phyloP scores from a whole-genome alignment of 2,113 vertebrate species.

The Phoenicopterus ruber region DNA sequence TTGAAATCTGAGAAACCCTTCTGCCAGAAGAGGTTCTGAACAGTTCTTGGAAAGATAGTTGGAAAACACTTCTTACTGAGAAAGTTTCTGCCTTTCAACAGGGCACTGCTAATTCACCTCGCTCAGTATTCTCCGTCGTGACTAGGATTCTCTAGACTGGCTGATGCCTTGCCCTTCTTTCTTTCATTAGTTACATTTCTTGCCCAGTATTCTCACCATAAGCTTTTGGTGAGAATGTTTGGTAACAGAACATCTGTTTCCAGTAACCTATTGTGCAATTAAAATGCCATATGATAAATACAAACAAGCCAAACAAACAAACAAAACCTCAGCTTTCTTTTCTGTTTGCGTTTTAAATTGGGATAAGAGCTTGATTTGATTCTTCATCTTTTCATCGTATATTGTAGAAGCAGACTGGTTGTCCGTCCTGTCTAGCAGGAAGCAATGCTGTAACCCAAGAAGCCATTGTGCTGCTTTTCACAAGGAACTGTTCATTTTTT shows the following conservation, averaged over 20 bases:
- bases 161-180: not conserved
- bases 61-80: not conserved
- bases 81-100: not conserved
- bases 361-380: not conserved
- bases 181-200: not conserved
- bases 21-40: not conserved
- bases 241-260: not conserved
- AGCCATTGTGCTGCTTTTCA: not conserved
- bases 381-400: not conserved
- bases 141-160: not conserved
- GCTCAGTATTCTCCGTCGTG: fast-evolving
- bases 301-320: not conserved
- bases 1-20: not conserved
- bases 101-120: not conserved
- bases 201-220: not conserved
- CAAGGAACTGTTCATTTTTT: not conserved
- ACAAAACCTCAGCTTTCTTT: not conserved
- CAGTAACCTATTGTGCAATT: not conserved
- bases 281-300: not conserved
- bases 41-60: not conserved
- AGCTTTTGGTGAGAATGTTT: not conserved
- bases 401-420: not conserved
- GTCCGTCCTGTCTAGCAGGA: not conserved
- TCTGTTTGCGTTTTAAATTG: not conserved
- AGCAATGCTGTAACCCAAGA: not conserved